Conservation (phyloP, 2,888 invertebrate species). For the Entomobrya multifasciata region DNA sequence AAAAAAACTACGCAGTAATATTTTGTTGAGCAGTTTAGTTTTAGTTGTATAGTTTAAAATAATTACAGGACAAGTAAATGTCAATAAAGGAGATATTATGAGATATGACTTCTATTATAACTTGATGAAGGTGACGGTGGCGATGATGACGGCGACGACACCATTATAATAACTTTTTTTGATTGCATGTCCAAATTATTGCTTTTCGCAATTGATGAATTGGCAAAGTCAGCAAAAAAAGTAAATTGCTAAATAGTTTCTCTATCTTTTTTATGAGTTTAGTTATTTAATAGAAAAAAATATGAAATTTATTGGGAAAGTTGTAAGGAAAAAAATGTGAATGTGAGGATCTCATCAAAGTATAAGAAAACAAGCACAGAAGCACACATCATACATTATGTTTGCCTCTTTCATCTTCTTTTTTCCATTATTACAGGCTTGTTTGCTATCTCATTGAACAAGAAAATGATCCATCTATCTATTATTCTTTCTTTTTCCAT, state of each 20-base stretch:
- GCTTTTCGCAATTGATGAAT: too few relatives aligned
- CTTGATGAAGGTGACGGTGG: too few relatives aligned
- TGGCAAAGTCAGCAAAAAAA: background rate
- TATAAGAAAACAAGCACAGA: background rate
- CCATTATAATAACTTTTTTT: too few relatives aligned
- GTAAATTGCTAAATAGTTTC: background rate
- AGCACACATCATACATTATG: background rate
- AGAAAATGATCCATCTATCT: slow-evolving; percentile 50
- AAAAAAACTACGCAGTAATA: too few relatives aligned
- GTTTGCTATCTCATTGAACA: slow-evolving; percentile 16
- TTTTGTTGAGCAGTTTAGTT: too few relatives aligned
- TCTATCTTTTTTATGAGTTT: background rate
- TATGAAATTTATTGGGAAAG: slow-evolving; percentile 6
- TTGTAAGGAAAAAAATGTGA: background rate
- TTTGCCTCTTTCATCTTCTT: too few relatives aligned
- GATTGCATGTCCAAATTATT: too few relatives aligned
- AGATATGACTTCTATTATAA: too few relatives aligned
- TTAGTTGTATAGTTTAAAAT: too few relatives aligned
- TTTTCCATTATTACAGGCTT: background rate
- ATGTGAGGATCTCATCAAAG: background rate
- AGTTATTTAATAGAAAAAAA: background rate
- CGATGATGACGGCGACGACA: too few relatives aligned
- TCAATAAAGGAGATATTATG: too few relatives aligned
- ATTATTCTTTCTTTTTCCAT: background rate
- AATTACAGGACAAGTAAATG: too few relatives aligned